Percentiles rank a stretch among this genome's conserved stretches.
Evolutionary conservation across 2,888 invertebrate genomes (phyloP).

Genomic region (Hetaerina titia): DNA sequence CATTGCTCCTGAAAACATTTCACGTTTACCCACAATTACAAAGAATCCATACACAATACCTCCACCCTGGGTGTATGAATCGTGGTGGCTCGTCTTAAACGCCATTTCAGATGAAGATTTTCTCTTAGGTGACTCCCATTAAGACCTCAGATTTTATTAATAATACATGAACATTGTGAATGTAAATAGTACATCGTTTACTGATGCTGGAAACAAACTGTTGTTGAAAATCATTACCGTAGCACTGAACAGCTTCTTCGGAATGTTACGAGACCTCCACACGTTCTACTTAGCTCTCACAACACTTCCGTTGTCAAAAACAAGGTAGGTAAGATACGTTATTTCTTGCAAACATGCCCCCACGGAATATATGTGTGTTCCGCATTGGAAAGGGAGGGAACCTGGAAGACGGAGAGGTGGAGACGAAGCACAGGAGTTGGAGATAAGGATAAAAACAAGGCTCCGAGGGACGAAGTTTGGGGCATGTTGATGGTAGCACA

Average conservation of each 20-base stretch:
- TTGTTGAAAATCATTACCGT: no score
- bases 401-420: neutral
- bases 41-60: no score
- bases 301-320: neutral
- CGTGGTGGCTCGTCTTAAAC: no score
- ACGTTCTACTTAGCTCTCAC: neutral
- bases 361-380: neutral
- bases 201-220: no score
- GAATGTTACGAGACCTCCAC: neutral
- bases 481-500: slow-evolving; percentile 34
- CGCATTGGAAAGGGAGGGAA: neutral
- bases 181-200: no score
- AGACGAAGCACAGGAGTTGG: neutral
- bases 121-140: no score
- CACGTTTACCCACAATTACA: no score
- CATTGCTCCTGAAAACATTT: no score
- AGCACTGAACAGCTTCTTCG: neutral
- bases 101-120: no score
- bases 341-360: neutral
- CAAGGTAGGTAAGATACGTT: neutral
- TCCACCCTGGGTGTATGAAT: no score
- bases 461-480: neutral
- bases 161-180: no score
- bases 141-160: no score
- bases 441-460: neutral